These are phyloP conservation scores for Eumaeus atala DNA, from an alignment of 1,140 invertebrate genomes.

Conservation along the genomic window DNA sequence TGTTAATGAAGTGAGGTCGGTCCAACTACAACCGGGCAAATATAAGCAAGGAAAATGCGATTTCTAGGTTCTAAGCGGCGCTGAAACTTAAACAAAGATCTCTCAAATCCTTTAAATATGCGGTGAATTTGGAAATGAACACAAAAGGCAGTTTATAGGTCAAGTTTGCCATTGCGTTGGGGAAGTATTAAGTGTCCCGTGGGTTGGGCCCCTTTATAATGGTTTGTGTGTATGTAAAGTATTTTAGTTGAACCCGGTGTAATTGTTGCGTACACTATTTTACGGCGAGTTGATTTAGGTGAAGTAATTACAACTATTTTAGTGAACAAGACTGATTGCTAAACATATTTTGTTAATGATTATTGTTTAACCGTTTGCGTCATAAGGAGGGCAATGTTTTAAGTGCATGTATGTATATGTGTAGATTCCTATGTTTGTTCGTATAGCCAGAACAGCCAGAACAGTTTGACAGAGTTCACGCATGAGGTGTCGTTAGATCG, in stretches of 20 bases:
- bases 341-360: too few relatives aligned
- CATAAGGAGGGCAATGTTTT: too few relatives aligned
- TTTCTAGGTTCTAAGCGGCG: constrained; percentile 32
- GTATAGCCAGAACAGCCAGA: too few relatives aligned
- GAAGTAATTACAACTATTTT: too few relatives aligned
- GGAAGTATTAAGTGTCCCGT: constrained; percentile 47
- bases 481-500: too few relatives aligned
- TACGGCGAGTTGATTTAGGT: too few relatives aligned
- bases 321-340: too few relatives aligned
- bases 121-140: constrained; percentile 57
- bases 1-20: too few relatives aligned
- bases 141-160: constrained; percentile 54
- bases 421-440: too few relatives aligned
- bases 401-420: too few relatives aligned
- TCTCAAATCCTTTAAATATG: constrained; percentile 57
- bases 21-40: background rate
- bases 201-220: background rate
- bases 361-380: too few relatives aligned
- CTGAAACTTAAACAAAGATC: constrained; percentile 60
- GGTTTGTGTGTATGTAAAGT: constrained; percentile 5
- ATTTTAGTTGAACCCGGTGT: constrained; percentile 4
- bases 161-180: constrained; percentile 48
- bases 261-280: background rate
- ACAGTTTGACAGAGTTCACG: too few relatives aligned
- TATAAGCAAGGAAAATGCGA: constrained; percentile 25